Conservation (phyloP, 2,113 vertebrate species). For the Columbina picui region DNA sequence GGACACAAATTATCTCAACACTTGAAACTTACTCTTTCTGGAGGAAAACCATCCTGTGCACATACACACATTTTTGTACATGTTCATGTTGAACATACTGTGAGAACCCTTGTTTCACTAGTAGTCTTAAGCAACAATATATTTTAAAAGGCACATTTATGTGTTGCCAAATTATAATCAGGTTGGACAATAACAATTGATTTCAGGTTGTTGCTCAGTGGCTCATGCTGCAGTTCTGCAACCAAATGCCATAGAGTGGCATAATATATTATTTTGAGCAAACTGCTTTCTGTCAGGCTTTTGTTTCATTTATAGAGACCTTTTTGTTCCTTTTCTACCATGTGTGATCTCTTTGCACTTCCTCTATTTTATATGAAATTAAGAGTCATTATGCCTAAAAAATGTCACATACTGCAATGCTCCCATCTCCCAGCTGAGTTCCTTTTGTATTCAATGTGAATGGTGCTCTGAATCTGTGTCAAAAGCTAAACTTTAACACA, state of each 20-base stretch:
- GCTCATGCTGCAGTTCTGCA: background rate
- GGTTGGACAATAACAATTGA: background rate
- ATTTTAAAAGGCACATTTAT: background rate
- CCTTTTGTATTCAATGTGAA: background rate
- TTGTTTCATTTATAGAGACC: background rate
- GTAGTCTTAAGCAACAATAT: background rate
- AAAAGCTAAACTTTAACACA: background rate
- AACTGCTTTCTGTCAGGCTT: background rate
- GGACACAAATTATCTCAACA: background rate
- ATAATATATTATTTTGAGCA: background rate
- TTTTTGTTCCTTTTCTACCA: background rate
- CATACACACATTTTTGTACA: background rate
- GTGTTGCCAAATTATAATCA: background rate
- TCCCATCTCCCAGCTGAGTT: background rate
- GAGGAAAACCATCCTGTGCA: background rate
- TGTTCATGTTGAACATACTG: background rate
- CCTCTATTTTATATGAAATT: background rate
- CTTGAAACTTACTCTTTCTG: background rate
- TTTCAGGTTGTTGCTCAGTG: background rate
- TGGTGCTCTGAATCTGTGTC: background rate
- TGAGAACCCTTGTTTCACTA: background rate
- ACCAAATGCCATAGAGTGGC: background rate
- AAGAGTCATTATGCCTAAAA: background rate
- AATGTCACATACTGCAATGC: background rate
- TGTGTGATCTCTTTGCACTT: background rate